These are phyloP conservation scores for Petrosia ficiformis DNA, from an alignment of 37 sponge, comb jelly and placozoan species.

Conservation along the genomic window DNA sequence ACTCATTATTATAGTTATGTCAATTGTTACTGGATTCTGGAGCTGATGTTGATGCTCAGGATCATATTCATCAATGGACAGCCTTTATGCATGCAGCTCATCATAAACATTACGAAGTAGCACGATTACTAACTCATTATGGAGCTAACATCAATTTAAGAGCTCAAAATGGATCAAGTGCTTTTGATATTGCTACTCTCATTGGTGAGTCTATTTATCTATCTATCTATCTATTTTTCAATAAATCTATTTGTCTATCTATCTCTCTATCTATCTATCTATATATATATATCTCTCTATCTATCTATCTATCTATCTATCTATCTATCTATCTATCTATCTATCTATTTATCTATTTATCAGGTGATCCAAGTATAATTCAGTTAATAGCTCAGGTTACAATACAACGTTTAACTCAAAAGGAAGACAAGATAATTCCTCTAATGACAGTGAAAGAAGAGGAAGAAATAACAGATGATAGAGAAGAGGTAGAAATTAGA, in stretches of 20 bases:
- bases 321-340: too few relatives aligned
- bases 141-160: constrained; percentile 66
- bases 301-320: too few relatives aligned
- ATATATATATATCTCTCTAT: too few relatives aligned
- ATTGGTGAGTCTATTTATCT: constrained; percentile 13
- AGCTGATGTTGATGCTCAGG: constrained; percentile 65
- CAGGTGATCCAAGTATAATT: constrained; percentile 56
- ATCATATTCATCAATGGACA: constrained; percentile 71
- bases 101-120: constrained; percentile 66
- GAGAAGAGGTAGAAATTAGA: too few relatives aligned
- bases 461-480: neutral
- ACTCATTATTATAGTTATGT: constrained; percentile 20
- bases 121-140: constrained; percentile 37
- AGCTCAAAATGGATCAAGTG: constrained; percentile 60
- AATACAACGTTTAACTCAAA: constrained; percentile 13
- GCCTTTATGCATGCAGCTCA: constrained; percentile 85
- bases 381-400: constrained; percentile 32
- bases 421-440: neutral
- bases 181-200: constrained; percentile 61
- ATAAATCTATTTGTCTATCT: too few relatives aligned
- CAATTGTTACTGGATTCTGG: constrained; percentile 40
- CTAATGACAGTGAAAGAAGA: neutral
- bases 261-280: too few relatives aligned
- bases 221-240: too few relatives aligned
- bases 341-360: neutral